A percentile compares a stretch with the other conserved stretches of the same genome.
These are phyloP conservation scores for Podargus strigoides DNA, from an alignment of 2,797 vertebrate species.

Conservation along the genomic window DNA sequence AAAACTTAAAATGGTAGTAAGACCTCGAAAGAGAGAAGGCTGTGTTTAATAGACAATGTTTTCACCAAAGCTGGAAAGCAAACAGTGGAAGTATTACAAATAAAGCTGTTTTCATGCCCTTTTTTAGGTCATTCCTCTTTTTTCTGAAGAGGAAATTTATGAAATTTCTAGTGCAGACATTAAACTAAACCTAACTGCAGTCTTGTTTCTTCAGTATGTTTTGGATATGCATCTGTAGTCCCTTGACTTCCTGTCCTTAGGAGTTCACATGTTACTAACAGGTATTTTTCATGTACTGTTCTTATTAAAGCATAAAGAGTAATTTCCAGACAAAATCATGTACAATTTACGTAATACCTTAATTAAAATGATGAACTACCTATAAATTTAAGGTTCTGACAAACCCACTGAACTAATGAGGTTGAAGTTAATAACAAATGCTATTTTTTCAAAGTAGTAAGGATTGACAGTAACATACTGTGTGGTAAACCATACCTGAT, in stretches of 20 bases:
- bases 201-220: not conserved
- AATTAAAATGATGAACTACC: constrained; percentile 54
- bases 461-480: constrained; percentile 27
- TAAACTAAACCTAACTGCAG: not conserved
- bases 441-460: constrained; percentile 16
- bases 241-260: not conserved
- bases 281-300: not conserved
- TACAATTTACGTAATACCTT: constrained; percentile 30
- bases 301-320: not conserved
- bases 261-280: not conserved
- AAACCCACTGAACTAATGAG: constrained; percentile 8
- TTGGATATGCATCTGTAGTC: not conserved
- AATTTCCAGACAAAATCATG: not conserved
- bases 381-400: constrained; percentile 30
- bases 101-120: not conserved
- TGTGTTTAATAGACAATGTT: not conserved
- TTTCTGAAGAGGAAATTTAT: not conserved
- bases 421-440: constrained; percentile 27
- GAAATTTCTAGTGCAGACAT: not conserved
- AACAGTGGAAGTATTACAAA: not conserved
- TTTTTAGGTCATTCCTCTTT: not conserved
- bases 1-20: not conserved
- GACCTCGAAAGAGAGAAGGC: not conserved
- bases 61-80: not conserved
- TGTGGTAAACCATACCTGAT: not conserved